Evolutionary conservation across 2,797 vertebrate genomes (phyloP), one percentile per base, ranked within the genome.

Genomic region (Oryzias dopingdopingensis): DNA sequence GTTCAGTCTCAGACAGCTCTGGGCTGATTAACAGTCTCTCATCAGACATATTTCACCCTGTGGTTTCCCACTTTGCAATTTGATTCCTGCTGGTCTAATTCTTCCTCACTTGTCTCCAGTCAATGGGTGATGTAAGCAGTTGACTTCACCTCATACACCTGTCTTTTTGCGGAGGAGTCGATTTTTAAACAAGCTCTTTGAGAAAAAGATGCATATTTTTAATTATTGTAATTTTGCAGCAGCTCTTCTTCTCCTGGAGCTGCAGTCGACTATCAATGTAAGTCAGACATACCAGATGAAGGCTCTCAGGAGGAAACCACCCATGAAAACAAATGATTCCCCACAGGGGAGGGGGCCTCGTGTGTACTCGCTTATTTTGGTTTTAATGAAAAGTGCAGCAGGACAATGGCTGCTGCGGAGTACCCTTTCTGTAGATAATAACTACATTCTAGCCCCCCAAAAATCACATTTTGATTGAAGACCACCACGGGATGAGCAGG

Each of bases 341-440:
- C 86, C 66, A 61, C 22, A 53, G 75, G 69, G 66, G 60, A 43
- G 32, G 56, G 67, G 56, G 65, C 66, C 74, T 75, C 76, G 60
- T 71, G 77, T 62, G 49, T 26, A 56, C 70, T 45, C 64, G 60
- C 49, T 20, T 50, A 63, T 77, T 83, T 64, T 74, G 60, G 67
- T 13, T 85, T 85, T 86, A 86, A 90, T 86, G 88, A 89, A 85
- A 87, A 68, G 65, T 83, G 65, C 67, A 72, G 48, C 3, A 29
- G 53, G 67, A 72, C 52, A 71, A 70, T 52, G 83, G 78, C 66
- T 80, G 73, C 84, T 82, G 71, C 66, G 26, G n/a, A 61, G 77
- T 69, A 77, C 70, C 69, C 72, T 66, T 77, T 76, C 77, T 41
- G 42, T 48, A 61, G 65, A 80, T 69, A 73, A 86, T 67, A 75